Conservation (phyloP, 2,888 invertebrate species). For the Galeruca laticollis region DNA sequence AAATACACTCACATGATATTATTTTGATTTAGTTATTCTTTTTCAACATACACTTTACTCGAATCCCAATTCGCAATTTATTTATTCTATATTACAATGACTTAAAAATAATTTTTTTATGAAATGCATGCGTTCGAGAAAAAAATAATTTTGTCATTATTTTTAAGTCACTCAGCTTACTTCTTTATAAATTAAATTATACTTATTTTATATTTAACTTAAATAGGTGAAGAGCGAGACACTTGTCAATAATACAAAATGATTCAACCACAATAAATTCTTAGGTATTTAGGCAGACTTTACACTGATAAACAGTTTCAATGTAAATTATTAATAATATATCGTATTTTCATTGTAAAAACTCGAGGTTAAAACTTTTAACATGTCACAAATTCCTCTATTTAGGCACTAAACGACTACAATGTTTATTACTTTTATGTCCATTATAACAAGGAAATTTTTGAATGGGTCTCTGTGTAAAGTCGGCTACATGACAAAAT, state of each 20-base stretch:
- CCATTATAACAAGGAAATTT: neutral
- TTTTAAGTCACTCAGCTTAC: slow-evolving; percentile 49
- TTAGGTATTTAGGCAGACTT: slow-evolving; percentile 1
- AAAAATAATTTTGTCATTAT: slow-evolving; percentile 53
- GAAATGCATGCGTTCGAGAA: slow-evolving; percentile 36
- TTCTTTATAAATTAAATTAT: slow-evolving; percentile 40
- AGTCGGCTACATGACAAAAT: neutral
- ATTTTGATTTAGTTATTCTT: no score
- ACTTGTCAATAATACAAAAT: slow-evolving; percentile 45
- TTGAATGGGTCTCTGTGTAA: neutral
- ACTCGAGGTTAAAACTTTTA: neutral
- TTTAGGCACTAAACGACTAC: neutral
- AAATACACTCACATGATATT: no score
- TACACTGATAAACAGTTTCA: no score
- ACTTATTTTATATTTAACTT: slow-evolving; percentile 38
- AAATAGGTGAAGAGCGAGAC: slow-evolving; percentile 38
- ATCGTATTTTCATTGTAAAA: no score
- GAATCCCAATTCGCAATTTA: slow-evolving; percentile 8
- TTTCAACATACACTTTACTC: neutral
- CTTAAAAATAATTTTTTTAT: slow-evolving; percentile 50
- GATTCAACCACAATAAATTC: slow-evolving; percentile 41
- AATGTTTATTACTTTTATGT: neutral
- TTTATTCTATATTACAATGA: slow-evolving; percentile 47
- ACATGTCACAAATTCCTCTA: neutral
- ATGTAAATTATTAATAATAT: no score